Evolutionary conservation across 2,888 invertebrate species (phyloP).

Genomic region (Xestia c-nigrum): DNA sequence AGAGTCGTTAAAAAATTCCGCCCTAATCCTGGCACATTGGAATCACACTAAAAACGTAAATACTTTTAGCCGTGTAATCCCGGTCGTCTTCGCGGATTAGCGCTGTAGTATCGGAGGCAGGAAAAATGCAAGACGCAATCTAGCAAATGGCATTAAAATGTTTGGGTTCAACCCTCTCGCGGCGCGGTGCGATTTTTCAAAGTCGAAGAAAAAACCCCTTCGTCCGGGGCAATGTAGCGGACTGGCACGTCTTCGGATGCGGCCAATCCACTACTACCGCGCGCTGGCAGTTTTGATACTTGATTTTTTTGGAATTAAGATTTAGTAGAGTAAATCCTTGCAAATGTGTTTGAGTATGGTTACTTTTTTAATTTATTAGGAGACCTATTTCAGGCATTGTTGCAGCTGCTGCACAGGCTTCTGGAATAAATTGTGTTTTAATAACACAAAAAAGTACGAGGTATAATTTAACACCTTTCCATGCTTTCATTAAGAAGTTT

Average conservation of each 20-base stretch:
- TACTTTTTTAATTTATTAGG: not conserved
- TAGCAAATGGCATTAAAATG: conserved; percentile 91
- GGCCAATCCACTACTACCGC: conserved; percentile 76
- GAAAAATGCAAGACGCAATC: conserved; percentile 91
- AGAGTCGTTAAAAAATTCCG: conserved; percentile 85
- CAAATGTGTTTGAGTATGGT: not conserved
- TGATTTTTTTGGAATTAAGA: conserved; percentile 38
- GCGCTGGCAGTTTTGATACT: conserved; percentile 79
- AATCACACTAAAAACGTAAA: conserved; percentile 89
- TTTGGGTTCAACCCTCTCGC: conserved; percentile 88
- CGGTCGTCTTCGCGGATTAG: conserved; percentile 89
- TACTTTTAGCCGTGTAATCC: conserved; percentile 88
- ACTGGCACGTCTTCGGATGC: conserved; percentile 89
- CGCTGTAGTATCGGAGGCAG: conserved; percentile 82
- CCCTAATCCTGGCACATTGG: conserved; percentile 85
- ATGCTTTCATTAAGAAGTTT: not conserved
- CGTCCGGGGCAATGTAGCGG: conserved; percentile 87
- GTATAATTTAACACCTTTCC: not conserved
- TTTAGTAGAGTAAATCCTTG: not conserved
- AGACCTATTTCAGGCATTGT: not conserved
- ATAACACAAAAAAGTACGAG: not conserved
- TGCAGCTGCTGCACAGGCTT: not conserved
- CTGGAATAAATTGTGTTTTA: not conserved
- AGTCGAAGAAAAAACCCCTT: conserved; percentile 89
- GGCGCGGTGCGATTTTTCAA: conserved; percentile 88